A percentile compares a stretch with the other conserved stretches of the same genome.
Evolutionary conservation across 2,797 vertebrate species (phyloP).

Genomic region (Neolamprologus multifasciatus): DNA sequence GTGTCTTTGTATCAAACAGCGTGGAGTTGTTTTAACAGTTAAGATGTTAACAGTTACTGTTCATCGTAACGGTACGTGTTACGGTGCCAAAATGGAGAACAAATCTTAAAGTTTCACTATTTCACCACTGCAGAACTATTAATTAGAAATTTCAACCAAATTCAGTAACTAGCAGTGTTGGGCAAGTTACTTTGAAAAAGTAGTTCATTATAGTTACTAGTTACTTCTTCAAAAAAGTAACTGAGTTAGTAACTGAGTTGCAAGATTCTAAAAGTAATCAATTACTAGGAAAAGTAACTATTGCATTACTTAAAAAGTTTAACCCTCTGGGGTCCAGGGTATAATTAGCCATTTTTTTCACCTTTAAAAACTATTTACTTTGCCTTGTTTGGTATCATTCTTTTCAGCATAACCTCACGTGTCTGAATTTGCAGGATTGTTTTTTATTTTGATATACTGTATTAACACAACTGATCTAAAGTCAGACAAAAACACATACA

Average conservation of each 20-base stretch:
- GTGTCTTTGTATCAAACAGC: not conserved
- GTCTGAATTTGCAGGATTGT: not conserved
- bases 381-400: not conserved
- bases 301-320: not conserved
- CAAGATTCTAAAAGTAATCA: not conserved
- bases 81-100: not conserved
- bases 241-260: not conserved
- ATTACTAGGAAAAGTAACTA: not conserved
- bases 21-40: not conserved
- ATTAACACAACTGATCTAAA: not conserved
- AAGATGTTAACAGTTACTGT: not conserved
- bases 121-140: not conserved
- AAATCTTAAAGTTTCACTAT: not conserved
- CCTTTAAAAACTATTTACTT: not conserved
- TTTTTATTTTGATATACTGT: not conserved
- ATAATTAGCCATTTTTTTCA: not conserved
- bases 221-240: not conserved
- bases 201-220: not conserved
- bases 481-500: accelerated
- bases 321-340: not conserved
- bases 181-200: not conserved
- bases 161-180: not conserved
- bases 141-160: not conserved
- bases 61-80: not conserved
- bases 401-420: not conserved